A percentile compares a stretch with the other conserved stretches of the same genome.
Evolutionary conservation across 2,888 invertebrate species (phyloP).

Genomic region (Tipula unca): DNA sequence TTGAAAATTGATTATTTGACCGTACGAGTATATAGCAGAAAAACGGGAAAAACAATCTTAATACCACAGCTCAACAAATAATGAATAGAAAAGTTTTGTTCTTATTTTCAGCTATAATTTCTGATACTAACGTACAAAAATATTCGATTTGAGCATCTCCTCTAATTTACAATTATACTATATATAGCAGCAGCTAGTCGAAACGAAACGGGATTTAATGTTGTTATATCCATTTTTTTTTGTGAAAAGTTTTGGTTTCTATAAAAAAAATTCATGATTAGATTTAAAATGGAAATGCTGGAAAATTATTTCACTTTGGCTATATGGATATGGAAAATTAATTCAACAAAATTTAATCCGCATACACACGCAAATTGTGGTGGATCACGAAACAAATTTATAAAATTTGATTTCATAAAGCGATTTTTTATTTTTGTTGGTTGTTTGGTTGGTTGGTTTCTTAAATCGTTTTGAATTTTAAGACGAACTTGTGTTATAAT

Average conservation of each 20-base stretch:
- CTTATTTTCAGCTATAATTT: background rate
- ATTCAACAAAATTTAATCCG: background rate
- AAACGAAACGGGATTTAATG: background rate
- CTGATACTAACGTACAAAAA: background rate
- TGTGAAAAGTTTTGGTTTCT: background rate
- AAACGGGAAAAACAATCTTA: background rate
- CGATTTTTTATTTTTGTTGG: background rate
- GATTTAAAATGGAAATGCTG: background rate
- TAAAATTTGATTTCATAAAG: background rate
- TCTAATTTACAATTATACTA: background rate
- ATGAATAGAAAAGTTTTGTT: background rate
- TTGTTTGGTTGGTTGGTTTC: background rate
- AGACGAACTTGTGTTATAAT: background rate
- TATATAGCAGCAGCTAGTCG: background rate
- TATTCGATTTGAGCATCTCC: background rate
- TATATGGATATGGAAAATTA: background rate
- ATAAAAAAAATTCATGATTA: background rate
- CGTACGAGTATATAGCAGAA: background rate
- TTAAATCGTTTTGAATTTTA: background rate
- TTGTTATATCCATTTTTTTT: background rate
- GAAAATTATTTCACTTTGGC: background rate
- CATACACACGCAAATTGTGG: background rate
- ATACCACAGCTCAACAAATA: background rate
- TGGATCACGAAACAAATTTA: background rate
- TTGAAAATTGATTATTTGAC: background rate